Evolutionary conservation across 2,113 vertebrate species (phyloP), one percentile per base, ranked within the genome.

Genomic region (Misgurnus anguillicaudatus): DNA sequence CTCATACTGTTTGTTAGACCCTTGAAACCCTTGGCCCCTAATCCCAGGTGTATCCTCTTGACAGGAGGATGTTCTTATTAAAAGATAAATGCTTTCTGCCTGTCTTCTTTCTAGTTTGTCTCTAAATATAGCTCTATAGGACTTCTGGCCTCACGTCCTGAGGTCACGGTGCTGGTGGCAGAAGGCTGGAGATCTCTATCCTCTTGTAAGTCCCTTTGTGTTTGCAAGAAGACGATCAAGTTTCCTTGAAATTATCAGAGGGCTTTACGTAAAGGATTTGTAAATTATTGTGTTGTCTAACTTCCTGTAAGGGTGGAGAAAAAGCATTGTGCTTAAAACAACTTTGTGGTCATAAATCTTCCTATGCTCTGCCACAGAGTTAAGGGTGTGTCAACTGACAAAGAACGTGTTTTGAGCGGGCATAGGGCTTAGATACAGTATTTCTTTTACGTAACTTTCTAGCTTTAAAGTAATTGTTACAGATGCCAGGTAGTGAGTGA

Each of bases 101-200:
- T 9, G 13, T 13, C 31, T 72, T 36, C 55, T 45, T 45, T 61
- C 31, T 47, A 62, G 39, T 41, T 63, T 66, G 48, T 10, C 42
- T 57, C 21, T 66, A 57, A 73, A 74, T 47, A 7, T 73, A 53
- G 61, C 48, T 5, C 58, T 71, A 38, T 41, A 57, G 16, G 61
- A 38, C 17, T 2, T 79, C 48, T 58, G 39, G 24, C 51, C 68
- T 65, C 39, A 16, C 42, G 39, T 51, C 62, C 55, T 17, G 7
- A 80, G 63, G 53, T 57, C 55, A 80, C 38, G 24, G 47, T 8
- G 58, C 10, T 38, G 21, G 19, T 74, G 57, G 7, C 31, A 48
- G 60, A 64, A 53, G 9, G 58, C 9, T 16, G 5, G 6, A 36
- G 31, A 64, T 39, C 55, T 47, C 53, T 4, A 73, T 42, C 70